A percentile compares a stretch with the other conserved stretches of the same genome.
Evolutionary conservation across 92 coral and sea anemone genomes (phyloP).

Genomic region (Blastomussa wellsi): DNA sequence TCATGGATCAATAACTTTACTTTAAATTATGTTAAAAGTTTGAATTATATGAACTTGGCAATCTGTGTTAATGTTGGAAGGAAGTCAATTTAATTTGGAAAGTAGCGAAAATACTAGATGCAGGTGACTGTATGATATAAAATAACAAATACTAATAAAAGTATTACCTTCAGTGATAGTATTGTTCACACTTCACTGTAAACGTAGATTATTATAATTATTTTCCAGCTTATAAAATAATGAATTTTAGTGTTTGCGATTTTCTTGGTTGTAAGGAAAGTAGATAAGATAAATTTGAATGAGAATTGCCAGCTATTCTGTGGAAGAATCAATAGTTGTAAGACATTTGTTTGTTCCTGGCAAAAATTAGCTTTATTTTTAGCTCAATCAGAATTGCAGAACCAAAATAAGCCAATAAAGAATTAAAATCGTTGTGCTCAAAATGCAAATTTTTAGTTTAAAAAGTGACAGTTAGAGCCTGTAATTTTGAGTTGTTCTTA

Average conservation of each 20-base stretch:
- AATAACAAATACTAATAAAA: not conserved
- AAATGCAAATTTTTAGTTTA: not conserved
- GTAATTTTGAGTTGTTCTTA: not conserved
- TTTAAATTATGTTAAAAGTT: not conserved
- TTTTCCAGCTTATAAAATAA: conserved; percentile 56
- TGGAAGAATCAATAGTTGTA: not conserved
- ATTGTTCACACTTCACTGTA: not conserved
- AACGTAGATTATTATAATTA: not conserved
- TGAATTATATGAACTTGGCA: not conserved
- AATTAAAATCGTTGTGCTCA: not conserved
- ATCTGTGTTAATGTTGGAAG: not conserved
- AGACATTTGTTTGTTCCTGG: conserved; percentile 26
- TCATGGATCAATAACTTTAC: not conserved
- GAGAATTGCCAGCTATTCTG: not conserved
- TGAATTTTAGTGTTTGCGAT: not conserved
- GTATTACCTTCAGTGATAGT: not conserved
- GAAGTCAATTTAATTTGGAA: not conserved
- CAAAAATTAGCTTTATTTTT: not conserved
- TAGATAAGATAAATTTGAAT: not conserved
- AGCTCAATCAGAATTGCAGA: not conserved
- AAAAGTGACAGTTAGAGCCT: not conserved
- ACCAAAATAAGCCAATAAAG: not conserved
- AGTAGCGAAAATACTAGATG: not conserved
- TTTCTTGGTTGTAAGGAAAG: not conserved
- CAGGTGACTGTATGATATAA: not conserved